Evolutionary conservation across 2,113 vertebrate species (phyloP), one percentile per base, ranked within the genome.

Genomic region (Cynopterus brachyotis): DNA sequence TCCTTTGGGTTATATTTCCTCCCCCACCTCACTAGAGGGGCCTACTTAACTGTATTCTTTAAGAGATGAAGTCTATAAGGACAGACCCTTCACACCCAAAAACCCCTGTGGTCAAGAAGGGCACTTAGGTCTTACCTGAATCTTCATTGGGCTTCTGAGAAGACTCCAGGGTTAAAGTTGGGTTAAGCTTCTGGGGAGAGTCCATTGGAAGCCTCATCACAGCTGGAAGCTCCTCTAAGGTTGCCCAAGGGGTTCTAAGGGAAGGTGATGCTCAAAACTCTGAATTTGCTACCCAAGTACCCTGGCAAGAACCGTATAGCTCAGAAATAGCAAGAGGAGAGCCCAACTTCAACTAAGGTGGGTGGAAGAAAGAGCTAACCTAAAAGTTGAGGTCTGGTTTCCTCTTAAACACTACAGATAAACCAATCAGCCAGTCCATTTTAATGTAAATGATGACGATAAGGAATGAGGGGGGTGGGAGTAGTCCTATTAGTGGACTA

Each of bases 391-490:
- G 1, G 1, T 9, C 13, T 0, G 1, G 35, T 22, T 69, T 88
- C 91, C 80, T 92, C 11, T 78, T 90, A 87, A 59, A 87, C 59
- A 86, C 6, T 0, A 30, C 22, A 20, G 66, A 6, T 16, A 57
- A 76, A 3, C 64, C 91, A 19, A 62, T 50, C 84, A 67, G 30
- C 55, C 28, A 15, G 84, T 32, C 75, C 69, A 75, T 73, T 96
- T 59, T 78, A 53, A 95, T 97, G 96, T 83, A 95, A 97, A 97
- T 80, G 59, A 3, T 4, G 26, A 40, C 45, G 70, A 32, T 76
- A 26, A 69, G 76, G 66, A 20, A 13, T 45, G 15, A 45, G 72
- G 45, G 16, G 35, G 37, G 47, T 76, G 89, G 80, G 40, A 0
- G 30, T 69, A 5, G 42, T 35, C 28, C n/a, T 70, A 75, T 62